Percentiles rank a stretch among this genome's conserved stretches.
Conservation (phyloP, 2,113 vertebrate species). For the Bucco capensis region DNA sequence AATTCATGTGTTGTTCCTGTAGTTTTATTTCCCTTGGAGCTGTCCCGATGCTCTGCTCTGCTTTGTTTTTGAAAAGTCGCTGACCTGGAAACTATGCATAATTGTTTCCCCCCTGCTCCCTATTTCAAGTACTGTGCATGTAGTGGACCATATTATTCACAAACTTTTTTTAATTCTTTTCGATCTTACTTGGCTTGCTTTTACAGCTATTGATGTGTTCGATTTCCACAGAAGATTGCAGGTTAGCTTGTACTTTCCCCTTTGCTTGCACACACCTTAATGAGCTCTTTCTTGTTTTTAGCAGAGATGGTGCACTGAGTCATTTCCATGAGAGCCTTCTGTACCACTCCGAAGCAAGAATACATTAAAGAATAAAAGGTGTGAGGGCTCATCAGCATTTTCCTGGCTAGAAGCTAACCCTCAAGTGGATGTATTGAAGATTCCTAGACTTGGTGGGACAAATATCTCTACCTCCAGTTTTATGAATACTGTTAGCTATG, state of each 20-base stretch:
- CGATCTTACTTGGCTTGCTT: background rate
- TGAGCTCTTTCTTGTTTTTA: conserved; percentile 43
- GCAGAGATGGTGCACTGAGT: conserved; percentile 58
- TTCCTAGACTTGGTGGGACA: background rate
- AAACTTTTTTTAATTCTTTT: background rate
- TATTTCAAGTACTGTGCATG: background rate
- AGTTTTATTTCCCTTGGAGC: conserved; percentile 21
- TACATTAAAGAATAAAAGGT: background rate
- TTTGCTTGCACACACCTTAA: background rate
- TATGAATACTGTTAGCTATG: conserved; percentile 67
- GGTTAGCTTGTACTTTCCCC: background rate
- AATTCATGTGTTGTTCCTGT: background rate
- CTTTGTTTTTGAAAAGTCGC: conserved; percentile 17
- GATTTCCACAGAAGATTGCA: background rate
- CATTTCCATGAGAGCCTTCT: background rate
- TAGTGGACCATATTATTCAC: background rate
- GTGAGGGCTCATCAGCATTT: background rate
- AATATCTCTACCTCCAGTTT: conserved; percentile 52
- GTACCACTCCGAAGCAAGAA: background rate
- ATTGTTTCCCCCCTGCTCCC: background rate
- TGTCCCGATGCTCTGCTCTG: background rate
- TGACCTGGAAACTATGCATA: conserved; percentile 36
- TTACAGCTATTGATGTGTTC: background rate
- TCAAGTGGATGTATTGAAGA: conserved; percentile 27
- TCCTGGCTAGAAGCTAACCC: conserved; percentile 7